Evolutionary conservation across 2,113 vertebrate species (phyloP).

Genomic region (Xiphophorus couchianus): DNA sequence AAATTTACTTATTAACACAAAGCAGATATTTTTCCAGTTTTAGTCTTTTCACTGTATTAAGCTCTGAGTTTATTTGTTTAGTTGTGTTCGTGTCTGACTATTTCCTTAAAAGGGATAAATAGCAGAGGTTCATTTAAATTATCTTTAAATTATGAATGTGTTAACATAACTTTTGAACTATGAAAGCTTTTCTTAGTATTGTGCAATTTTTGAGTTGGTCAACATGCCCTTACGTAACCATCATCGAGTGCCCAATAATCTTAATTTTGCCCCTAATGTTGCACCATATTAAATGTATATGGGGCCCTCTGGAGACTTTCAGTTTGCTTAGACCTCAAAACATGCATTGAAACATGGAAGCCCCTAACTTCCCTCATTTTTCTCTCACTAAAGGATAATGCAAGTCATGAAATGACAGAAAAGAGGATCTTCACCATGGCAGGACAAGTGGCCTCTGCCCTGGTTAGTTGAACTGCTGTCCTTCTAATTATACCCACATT

Average conservation of each 20-base stretch:
- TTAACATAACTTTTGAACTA: background rate
- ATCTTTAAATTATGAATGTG: too few species aligned
- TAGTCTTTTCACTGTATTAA: too few species aligned
- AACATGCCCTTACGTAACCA: background rate
- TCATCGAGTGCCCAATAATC: too few species aligned
- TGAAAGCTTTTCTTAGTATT: background rate
- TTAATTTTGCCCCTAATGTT: too few species aligned
- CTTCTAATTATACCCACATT: background rate
- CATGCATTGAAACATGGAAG: too few species aligned
- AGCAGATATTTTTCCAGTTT: too few species aligned
- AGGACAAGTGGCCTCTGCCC: conserved; percentile 78
- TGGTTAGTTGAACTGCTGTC: conserved; percentile 70
- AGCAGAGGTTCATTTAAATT: too few species aligned
- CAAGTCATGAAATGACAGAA: conserved; percentile 70
- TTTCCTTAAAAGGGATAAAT: too few species aligned
- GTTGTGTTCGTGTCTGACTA: too few species aligned
- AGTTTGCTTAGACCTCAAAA: background rate
- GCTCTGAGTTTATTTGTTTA: too few species aligned
- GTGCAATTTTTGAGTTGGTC: background rate
- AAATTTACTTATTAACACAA: too few species aligned
- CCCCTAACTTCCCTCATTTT: too few species aligned
- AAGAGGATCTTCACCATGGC: conserved; percentile 78
- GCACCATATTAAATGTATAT: background rate
- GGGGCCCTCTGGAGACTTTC: background rate
- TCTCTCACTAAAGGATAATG: conserved; percentile 56